Percentiles rank a stretch among this genome's conserved stretches.
Evolutionary conservation across 1,140 invertebrate genomes (phyloP).

Genomic region (Apocrypta bakeri): DNA sequence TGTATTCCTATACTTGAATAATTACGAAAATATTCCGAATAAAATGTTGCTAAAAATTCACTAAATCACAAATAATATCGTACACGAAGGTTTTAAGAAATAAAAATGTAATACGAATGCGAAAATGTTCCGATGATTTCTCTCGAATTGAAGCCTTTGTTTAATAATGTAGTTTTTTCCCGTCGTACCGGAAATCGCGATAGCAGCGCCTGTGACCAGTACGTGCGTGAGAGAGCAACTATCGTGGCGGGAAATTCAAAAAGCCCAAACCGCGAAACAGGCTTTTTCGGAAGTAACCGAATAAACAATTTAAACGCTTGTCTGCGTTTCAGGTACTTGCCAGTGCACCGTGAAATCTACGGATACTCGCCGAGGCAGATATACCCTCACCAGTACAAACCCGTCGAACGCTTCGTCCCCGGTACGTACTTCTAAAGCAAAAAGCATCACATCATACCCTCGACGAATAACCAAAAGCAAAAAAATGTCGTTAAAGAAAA

Average conservation of each 20-base stretch:
- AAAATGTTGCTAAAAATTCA: too few species aligned
- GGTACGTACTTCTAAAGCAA: slow-evolving; percentile 83
- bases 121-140: too few species aligned
- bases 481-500: slow-evolving; percentile 3
- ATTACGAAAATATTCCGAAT: too few species aligned
- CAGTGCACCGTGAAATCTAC: slow-evolving; percentile 90
- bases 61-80: too few species aligned
- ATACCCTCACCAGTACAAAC: slow-evolving; percentile 88
- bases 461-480: slow-evolving; percentile 42
- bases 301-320: neutral
- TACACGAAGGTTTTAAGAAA: too few species aligned
- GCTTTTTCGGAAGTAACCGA: neutral
- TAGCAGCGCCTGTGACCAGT: too few species aligned
- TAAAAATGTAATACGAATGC: too few species aligned
- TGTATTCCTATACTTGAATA: too few species aligned
- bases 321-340: slow-evolving; percentile 79
- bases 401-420: slow-evolving; percentile 86
- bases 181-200: neutral
- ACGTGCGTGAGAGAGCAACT: neutral
- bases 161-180: too few species aligned
- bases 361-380: slow-evolving; percentile 89
- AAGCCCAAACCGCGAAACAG: neutral
- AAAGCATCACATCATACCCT: slow-evolving; percentile 42
- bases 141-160: too few species aligned
- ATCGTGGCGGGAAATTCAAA: neutral